Conservation (phyloP, 2,888 invertebrate species). For the Ichneumon xanthorius region DNA sequence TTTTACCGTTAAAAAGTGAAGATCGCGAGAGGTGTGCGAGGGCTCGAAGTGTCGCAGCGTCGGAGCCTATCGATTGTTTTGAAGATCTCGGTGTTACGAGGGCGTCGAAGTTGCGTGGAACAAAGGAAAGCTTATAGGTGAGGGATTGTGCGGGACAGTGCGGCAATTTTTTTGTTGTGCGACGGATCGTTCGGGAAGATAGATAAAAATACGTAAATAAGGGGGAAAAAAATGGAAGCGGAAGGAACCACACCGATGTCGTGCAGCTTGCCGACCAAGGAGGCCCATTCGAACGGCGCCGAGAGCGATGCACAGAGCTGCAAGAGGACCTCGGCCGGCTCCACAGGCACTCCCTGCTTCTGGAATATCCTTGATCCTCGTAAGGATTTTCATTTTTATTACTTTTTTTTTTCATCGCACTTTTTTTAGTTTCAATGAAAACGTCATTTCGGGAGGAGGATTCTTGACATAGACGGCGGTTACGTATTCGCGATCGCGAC, state of each 20-base stretch:
- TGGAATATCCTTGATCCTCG: constrained; percentile 86
- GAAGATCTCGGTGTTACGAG: background rate
- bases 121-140: background rate
- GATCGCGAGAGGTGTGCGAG: too few species aligned
- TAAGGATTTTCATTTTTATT: constrained; percentile 81
- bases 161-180: background rate
- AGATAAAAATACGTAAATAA: background rate
- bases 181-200: background rate
- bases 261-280: constrained; percentile 68
- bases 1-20: too few species aligned
- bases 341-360: constrained; percentile 83
- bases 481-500: constrained; percentile 13
- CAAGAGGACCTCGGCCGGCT: constrained; percentile 72
- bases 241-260: constrained; percentile 54
- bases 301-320: constrained; percentile 63
- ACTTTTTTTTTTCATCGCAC: background rate
- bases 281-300: constrained; percentile 61
- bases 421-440: background rate
- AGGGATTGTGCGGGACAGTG: background rate
- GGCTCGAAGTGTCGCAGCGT: background rate
- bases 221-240: constrained; percentile 64
- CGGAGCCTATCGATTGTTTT: background rate
- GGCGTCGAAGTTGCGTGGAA: background rate
- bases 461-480: background rate
- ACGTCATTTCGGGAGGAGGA: background rate